Evolutionary conservation across 2,113 vertebrate species (phyloP).

Genomic region (chimpanzee (Pan troglodytes)): NHGRI_mPanTro3-v2.1_pri NC_072422.2:30390001-30390500

Average conservation of each 20-base stretch:
- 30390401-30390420: conserved; percentile 95
- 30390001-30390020: too few relatives aligned
- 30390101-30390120: conserved; percentile 89
- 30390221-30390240: conserved; percentile 88
- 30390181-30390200: conserved; percentile 88
- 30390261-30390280: conserved; percentile 88
- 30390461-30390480: too few relatives aligned
- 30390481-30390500: conserved; percentile 74
- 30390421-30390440: conserved; percentile 87
- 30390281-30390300: conserved; percentile 94
- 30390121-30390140: conserved; percentile 75
- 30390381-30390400: conserved; percentile 94
- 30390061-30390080: conserved; percentile 93
- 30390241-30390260: conserved; percentile 86
- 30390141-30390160: conserved; percentile 88
- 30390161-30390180: conserved; percentile 86
- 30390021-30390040: too few relatives aligned
- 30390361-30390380: conserved; percentile 92
- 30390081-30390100: conserved; percentile 92
- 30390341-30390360: conserved; percentile 96
- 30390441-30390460: too few relatives aligned
- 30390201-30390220: conserved; percentile 79
- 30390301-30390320: conserved; percentile 94
- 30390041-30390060: conserved; percentile 77
- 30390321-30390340: conserved; percentile 96